Conservation (phyloP, 2,888 invertebrate species). For the Lapara coniferarum region DNA sequence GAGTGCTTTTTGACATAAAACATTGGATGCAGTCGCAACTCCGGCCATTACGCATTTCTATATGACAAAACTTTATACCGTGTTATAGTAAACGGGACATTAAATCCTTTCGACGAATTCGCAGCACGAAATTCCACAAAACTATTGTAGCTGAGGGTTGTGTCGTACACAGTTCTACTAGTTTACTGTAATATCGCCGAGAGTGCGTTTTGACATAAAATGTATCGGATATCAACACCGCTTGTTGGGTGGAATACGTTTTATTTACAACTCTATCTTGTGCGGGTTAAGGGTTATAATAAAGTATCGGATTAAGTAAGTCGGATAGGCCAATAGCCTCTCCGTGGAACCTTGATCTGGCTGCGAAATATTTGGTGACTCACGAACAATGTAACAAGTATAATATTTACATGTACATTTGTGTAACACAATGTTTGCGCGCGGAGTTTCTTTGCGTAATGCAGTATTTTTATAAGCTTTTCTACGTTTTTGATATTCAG, state of each 20-base stretch:
- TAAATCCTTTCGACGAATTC: background rate
- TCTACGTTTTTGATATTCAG: too few species aligned
- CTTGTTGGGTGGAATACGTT: background rate
- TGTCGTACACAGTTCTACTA: constrained; percentile 1
- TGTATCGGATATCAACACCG: constrained; percentile 24
- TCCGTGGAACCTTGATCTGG: constrained; percentile 62
- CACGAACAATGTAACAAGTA: constrained; percentile 39
- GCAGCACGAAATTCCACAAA: background rate
- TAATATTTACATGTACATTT: constrained; percentile 34
- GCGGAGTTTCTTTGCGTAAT: background rate
- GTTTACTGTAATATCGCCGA: constrained; percentile 19
- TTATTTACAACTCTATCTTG: constrained; percentile 15
- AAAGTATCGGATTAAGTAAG: background rate
- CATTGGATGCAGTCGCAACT: constrained; percentile 33
- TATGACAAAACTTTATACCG: constrained; percentile 10
- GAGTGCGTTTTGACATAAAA: constrained; percentile 23
- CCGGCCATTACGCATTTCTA: constrained; percentile 3
- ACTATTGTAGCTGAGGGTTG: background rate
- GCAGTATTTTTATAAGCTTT: too few species aligned
- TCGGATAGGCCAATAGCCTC: constrained; percentile 64
- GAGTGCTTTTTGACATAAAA: constrained; percentile 51
- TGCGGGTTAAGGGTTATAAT: constrained; percentile 9
- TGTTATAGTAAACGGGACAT: background rate
- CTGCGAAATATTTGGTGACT: constrained; percentile 55
- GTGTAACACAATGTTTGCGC: background rate